These are phyloP conservation scores for Lutjanus campechanus DNA, from an alignment of 2,797 vertebrate genomes.

Conservation along the genomic window DNA sequence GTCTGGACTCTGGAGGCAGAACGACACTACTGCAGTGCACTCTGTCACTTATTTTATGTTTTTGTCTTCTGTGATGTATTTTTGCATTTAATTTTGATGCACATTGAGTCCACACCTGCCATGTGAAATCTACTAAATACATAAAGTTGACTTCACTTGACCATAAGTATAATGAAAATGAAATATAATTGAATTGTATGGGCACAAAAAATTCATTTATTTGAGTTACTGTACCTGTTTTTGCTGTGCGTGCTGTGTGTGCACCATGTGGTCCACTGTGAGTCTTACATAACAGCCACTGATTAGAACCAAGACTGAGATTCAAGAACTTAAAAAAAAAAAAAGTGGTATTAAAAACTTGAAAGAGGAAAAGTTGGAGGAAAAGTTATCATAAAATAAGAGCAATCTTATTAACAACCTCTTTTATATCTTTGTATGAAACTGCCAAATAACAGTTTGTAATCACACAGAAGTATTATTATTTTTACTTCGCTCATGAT, in stretches of 20 bases:
- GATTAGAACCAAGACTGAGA: not conserved
- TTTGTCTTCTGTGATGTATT: no score
- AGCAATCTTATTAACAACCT: not conserved
- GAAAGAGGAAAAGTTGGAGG: not conserved
- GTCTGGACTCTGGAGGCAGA: no score
- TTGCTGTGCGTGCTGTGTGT: not conserved
- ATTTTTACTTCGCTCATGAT: not conserved
- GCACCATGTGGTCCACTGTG: constrained; percentile 14
- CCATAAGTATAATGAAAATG: no score
- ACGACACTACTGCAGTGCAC: no score
- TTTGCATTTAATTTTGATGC: no score
- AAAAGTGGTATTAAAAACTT: not conserved
- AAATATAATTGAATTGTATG: no score
- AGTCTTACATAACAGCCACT: constrained; percentile 31
- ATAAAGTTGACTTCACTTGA: no score
- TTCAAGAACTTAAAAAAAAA: not conserved
- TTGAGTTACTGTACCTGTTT: constrained; percentile 7
- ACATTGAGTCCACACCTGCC: no score
- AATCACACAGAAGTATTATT: not conserved
- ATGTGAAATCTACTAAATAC: no score
- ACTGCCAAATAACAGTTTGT: no score
- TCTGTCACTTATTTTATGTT: no score
- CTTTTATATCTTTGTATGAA: not conserved
- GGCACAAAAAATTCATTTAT: not conserved
- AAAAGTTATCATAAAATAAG: not conserved